Evolutionary conservation across 2,888 invertebrate species (phyloP), one percentile per base, ranked within the genome.

Genomic region (Lucinisca nassula): DNA sequence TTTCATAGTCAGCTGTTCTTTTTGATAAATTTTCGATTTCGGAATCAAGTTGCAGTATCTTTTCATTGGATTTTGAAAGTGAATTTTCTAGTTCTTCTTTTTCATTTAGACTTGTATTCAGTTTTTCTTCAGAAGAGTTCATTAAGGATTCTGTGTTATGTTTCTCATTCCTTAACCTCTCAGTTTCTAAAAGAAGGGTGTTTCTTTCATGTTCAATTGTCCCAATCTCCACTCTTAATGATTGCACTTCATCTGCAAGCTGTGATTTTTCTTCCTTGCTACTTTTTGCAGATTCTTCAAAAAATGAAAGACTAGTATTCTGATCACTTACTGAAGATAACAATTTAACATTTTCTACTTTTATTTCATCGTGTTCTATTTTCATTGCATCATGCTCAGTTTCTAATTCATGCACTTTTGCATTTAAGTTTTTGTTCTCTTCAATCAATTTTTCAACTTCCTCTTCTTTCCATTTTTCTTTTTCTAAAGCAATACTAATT

Each of bases 371-470:
- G 21, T 67, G 32, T 67, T 67, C 67, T 35, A 79, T 67, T 70
- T 84, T 84, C 0, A 51, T 27, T 30, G 37, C 51, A 27, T 76
- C 73, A 49, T 77, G 73, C 27, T 86, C 79, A 30, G 32, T 51
- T 72, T 83, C 73, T n/a, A 78, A 14, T n/a, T 72, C 32, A n/a
- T 67, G 1, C 24, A 67, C 67, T 35, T 35, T 67, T 3, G 67
- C 67, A 35, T 4, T 67, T 35, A 67, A 17, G 1, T 21, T 67
- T 17, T 67, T 10, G 35, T 67, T 67, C 4, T 67, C 73, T 88
- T 84, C 8, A 89, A 32, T 82, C 86, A 86, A 61, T 74, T 67
- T 85, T 85, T 87, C 79, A 86, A 86, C 70, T 83, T 77, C 49
- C 84, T 84, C 32, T 86, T 72, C 78, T 85, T 80, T 61, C 87